Evolutionary conservation across 2,888 invertebrate genomes (phyloP), one percentile per base, ranked within the genome.

Genomic region (Cordilura impudica): DNA sequence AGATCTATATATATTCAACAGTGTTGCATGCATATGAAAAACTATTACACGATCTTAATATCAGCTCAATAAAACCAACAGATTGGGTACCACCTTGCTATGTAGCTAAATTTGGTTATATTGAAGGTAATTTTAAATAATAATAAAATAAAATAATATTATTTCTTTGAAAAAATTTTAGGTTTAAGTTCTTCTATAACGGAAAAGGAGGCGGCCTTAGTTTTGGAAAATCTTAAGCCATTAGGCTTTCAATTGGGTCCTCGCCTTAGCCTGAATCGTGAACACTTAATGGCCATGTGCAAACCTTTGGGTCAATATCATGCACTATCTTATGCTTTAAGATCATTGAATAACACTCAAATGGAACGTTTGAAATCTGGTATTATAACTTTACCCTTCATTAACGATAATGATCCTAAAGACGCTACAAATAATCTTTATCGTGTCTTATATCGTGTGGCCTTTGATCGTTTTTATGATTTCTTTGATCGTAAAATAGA

Each of bases 381-480:
- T 2, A 81, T 90, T 4, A 74, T 84, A 3, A 78, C 86, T 2
- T 67, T 89, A 31, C 83, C 86, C 0, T 90, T 89, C 60, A 81
- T 83, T 1, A 83, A 81, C n/a, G 78, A 82, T 1, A 63, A 49
- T 2, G 71, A 73, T 49, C 63, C 83, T 1, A 65, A 70, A 2
- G 83, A 81, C 6, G 75, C 70, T 0, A 71, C 60, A 12, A 78
- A 81, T 0, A 87, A 87, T 78, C n/a, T 86, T 2, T 89, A 86
- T 74, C 83, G 84, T 19, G 81, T 83, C 2, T 8, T 88, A 0
- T 89, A 87, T 66, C 84, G 85, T 12, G 74, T 83, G 5, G 88
- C 87, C 1, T 89, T 90, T 65, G 87, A 87, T 75, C 85, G 90
- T 14, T 87, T 90, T 35, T 90, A 83, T 76, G 85, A 84, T 7